Evolutionary conservation across 2,888 invertebrate genomes (phyloP), one percentile per base, ranked within the genome.

Genomic region (Orthosia gracilis): DNA sequence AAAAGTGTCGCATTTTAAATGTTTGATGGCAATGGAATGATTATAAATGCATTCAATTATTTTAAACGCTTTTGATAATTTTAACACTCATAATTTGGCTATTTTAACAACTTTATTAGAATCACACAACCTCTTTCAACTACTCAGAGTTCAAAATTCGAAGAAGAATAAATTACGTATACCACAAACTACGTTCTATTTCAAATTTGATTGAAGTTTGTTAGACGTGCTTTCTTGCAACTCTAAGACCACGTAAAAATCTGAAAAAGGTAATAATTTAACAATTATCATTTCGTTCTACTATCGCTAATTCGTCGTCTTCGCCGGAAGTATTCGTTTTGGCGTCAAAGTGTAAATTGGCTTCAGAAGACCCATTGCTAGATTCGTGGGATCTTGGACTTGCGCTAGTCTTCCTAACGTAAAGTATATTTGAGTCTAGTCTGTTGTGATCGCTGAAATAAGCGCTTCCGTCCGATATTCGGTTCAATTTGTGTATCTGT

Each of bases 351-450:
- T 94, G 93, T 62, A 96, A 85, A 85, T 96, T 96, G 0, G 92
- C 95, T 88, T 96, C 96, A 0, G 96, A 96, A 0, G 96, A 96
- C 0, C 93, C 95, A 64, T 95, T 95, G 62, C 96, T 96, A 0
- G 96, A 96, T 18, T 94, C 95, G 18, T 95, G 95, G 58, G 96
- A 96, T 73, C 95, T 91, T 0, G 96, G 96, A 80, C 96, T 96
- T 0, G 90, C 92, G 58, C 95, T 96, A 0, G 93, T 94, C 80
- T 95, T 95, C 23, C 95, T 91, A 18, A 94, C 93, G 70, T 95
- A 96, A 7, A 96, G 85, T 50, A 95, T 93, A 78, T 95, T 95
- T 0, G 95, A 94, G 70, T 95, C 95, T 64, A 95, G 76, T 71
- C 93, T 92, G 75, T 86, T 89, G 63, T 87, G 89, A 18, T 91